Evolutionary conservation across 2,888 invertebrate species (phyloP).

Genomic region (Mayetiola destructor): DNA sequence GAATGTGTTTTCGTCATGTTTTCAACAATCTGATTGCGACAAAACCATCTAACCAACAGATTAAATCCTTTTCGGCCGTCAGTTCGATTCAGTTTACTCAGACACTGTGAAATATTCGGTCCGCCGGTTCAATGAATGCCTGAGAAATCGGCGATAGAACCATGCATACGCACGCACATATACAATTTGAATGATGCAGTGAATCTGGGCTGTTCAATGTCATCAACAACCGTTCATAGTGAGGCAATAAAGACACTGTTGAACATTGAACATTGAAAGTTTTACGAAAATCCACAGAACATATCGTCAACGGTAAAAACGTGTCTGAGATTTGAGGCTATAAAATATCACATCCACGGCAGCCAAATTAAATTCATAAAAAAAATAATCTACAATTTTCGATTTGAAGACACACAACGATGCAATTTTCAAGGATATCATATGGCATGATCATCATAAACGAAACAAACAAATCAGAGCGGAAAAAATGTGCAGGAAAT

Average conservation of each 20-base stretch:
- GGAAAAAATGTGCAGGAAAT: constrained; percentile 4
- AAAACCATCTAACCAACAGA: neutral
- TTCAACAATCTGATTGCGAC: neutral
- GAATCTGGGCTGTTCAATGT: too few species aligned
- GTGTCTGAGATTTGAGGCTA: neutral
- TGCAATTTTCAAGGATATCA: neutral
- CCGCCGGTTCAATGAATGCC: neutral
- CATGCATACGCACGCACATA: neutral
- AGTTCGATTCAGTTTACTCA: neutral
- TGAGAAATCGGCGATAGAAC: too few species aligned
- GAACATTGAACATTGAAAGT: neutral
- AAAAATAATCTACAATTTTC: neutral
- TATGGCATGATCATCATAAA: constrained; percentile 4
- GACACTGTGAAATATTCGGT: neutral
- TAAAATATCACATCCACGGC: neutral
- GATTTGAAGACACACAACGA: neutral
- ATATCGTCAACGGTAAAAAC: neutral
- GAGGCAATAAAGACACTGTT: neutral
- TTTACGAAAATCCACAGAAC: neutral
- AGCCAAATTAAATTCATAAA: neutral
- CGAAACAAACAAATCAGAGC: neutral
- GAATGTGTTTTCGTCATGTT: neutral
- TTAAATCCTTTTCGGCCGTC: neutral
- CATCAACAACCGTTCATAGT: neutral
- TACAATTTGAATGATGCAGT: too few species aligned